A percentile compares a stretch with the other conserved stretches of the same genome.
Conservation (phyloP, 2,113 vertebrate genomes). For the Dipodomys merriami region DNA sequence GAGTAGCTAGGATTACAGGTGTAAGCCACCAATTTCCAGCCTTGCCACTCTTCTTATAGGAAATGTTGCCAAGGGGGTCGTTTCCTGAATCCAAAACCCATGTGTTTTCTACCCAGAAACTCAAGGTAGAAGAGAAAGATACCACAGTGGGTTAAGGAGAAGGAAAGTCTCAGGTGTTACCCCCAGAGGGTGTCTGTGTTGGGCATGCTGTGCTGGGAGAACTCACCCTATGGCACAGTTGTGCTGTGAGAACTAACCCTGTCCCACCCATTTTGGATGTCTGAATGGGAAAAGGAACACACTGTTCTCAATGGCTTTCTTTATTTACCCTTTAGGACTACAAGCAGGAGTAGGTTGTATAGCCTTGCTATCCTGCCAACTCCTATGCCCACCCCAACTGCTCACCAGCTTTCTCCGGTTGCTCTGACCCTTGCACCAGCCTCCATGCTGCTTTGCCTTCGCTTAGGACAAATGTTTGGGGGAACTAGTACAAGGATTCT, state of each 20-base stretch:
- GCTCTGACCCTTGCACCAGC: no score
- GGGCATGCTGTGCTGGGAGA: not conserved
- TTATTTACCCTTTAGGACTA: not conserved
- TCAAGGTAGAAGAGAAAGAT: not conserved
- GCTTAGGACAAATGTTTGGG: not conserved
- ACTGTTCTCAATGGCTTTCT: not conserved
- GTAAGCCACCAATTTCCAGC: no score
- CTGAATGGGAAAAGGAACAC: not conserved
- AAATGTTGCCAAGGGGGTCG: not conserved
- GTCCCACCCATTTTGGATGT: not conserved
- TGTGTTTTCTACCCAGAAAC: not conserved
- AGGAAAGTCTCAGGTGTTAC: not conserved
- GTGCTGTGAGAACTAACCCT: no score
- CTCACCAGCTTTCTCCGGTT: no score
- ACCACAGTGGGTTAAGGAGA: not conserved
- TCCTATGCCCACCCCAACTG: not conserved
- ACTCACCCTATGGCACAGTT: not conserved
- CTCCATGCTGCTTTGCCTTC: no score
- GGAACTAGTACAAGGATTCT: not conserved
- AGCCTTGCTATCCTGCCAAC: not conserved
- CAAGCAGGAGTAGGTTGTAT: not conserved
- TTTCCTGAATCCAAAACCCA: not conserved
- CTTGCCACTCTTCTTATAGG: no score
- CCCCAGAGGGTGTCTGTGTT: not conserved
- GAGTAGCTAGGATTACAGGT: no score